A percentile compares a stretch with the other conserved stretches of the same genome.
phyloP scores from a whole-genome alignment of 2,888 invertebrate species.

The Diplazon laetatorius region DNA sequence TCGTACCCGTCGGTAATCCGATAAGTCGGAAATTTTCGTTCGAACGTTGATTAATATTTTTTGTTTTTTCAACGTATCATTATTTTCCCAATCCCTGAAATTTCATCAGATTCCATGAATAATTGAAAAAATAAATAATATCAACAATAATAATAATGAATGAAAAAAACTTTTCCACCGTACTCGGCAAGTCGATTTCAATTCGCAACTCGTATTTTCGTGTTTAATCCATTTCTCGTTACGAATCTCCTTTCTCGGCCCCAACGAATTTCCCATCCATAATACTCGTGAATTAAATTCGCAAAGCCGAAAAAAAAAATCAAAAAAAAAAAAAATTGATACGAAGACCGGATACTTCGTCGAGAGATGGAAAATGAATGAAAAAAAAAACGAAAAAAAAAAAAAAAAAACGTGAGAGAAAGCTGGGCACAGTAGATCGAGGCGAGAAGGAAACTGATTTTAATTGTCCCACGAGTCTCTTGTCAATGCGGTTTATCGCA shows the following conservation, averaged over 20 bases:
- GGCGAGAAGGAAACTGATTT: constrained; percentile 43
- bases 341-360: not conserved
- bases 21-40: not conserved
- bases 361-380: not conserved
- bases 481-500: constrained; percentile 65
- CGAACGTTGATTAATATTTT: not conserved
- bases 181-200: constrained; percentile 1
- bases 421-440: not conserved
- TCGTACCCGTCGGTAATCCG: not conserved
- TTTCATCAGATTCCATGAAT: not conserved
- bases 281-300: constrained; percentile 26
- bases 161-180: no score
- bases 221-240: constrained; percentile 6
- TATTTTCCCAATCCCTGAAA: not conserved
- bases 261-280: constrained; percentile 5
- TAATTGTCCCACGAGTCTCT: constrained; percentile 59
- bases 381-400: constrained; percentile 1
- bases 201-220: not conserved
- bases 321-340: no score
- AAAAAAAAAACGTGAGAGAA: not conserved
- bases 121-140: constrained; percentile 10
- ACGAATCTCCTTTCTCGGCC: constrained; percentile 13
- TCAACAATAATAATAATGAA: no score
- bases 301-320: constrained; percentile 26
- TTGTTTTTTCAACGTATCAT: no score